Percentiles rank a stretch among this genome's conserved stretches.
phyloP scores from a whole-genome alignment of 2,888 invertebrate genomes.

The Lissonota sp. region DNA sequence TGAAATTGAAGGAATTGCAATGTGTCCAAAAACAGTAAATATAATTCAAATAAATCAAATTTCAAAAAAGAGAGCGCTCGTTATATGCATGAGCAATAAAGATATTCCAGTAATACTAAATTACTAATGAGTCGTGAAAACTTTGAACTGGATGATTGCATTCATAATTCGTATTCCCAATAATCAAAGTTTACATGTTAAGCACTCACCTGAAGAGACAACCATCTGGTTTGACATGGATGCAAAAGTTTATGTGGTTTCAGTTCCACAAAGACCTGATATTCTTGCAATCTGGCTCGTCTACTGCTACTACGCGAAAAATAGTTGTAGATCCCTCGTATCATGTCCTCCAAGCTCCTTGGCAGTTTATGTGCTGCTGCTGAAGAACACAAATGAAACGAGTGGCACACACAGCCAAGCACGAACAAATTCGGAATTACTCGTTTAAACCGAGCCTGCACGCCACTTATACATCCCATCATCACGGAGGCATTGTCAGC shows the following conservation, averaged over 20 bases:
- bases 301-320: conserved; percentile 58
- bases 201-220: no score
- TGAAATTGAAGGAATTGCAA: conserved; percentile 16
- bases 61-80: no score
- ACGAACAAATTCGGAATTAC: conserved; percentile 54
- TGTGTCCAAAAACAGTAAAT: no score
- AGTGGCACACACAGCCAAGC: conserved; percentile 57
- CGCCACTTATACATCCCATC: conserved; percentile 48
- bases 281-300: background rate
- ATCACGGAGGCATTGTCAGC: conserved; percentile 51
- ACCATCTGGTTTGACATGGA: no score
- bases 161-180: no score
- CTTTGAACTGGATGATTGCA: background rate
- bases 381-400: conserved; percentile 62
- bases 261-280: no score
- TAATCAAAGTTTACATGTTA: no score
- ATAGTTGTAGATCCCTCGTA: conserved; percentile 54
- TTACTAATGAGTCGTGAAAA: no score
- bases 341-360: conserved; percentile 56
- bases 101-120: no score
- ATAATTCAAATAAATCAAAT: no score
- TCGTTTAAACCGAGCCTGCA: conserved; percentile 40
- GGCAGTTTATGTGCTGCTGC: conserved; percentile 54
- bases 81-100: no score
- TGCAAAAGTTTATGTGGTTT: background rate